Conservation (phyloP, 2,113 vertebrate genomes). For the Myodes glareolus region DNA sequence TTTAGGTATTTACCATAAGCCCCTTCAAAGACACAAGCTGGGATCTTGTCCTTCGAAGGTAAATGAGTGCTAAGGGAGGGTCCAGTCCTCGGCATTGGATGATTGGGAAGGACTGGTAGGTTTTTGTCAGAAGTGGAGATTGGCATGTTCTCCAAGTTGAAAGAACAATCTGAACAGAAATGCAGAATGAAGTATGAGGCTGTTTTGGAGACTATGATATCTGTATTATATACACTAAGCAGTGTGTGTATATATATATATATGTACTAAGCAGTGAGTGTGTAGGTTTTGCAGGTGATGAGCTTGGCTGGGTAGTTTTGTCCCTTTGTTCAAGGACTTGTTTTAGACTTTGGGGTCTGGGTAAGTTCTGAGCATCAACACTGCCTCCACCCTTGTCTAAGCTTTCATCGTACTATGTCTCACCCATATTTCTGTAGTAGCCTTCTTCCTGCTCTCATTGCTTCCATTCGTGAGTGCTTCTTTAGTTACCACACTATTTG, state of each 20-base stretch:
- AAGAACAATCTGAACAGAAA: not conserved
- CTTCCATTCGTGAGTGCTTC: not conserved
- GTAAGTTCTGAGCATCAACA: not conserved
- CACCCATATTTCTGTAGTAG: not conserved
- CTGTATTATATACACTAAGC: not conserved
- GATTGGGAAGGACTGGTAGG: not conserved
- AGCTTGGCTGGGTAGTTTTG: not conserved
- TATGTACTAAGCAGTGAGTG: not conserved
- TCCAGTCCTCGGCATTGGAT: not conserved
- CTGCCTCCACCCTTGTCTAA: not conserved
- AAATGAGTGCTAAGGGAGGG: constrained; percentile 1
- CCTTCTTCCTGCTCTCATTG: not conserved
- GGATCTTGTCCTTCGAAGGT: not conserved
- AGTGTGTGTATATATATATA: not conserved
- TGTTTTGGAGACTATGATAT: not conserved
- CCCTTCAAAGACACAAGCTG: not conserved
- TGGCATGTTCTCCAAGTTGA: not conserved
- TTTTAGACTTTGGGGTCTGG: not conserved
- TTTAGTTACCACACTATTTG: not conserved
- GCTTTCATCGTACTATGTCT: not conserved
- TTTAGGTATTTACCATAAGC: constrained; percentile 11
- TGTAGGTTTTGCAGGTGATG: not conserved
- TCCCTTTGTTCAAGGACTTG: not conserved
- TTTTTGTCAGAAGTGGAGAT: constrained; percentile 37
- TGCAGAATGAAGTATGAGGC: not conserved